These are phyloP conservation scores for Spilosoma lubricipeda DNA, from an alignment of 2,888 invertebrate genomes.

Conservation along the genomic window DNA sequence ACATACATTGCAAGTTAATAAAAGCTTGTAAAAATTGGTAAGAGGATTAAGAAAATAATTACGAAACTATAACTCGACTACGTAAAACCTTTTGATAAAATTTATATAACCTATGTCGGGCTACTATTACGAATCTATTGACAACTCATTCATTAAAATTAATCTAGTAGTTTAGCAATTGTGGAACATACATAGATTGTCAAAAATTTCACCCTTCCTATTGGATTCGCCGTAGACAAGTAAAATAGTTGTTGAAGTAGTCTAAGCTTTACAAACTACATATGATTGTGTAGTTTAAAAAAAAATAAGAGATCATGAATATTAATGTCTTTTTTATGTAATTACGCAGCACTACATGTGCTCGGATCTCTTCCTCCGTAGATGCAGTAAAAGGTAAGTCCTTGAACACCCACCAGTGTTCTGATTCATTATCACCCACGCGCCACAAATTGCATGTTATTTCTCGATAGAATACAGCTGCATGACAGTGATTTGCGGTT, in stretches of 20 bases:
- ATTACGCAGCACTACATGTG: conserved; percentile 47
- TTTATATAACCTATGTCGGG: too few species aligned
- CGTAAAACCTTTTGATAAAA: too few species aligned
- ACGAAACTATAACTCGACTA: too few species aligned
- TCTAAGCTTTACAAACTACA: not conserved
- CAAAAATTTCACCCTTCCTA: too few species aligned
- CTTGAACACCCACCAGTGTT: conserved; percentile 75
- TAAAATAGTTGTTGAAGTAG: not conserved
- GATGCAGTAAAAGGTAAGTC: conserved; percentile 80
- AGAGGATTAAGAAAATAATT: not conserved
- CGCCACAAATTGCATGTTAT: conserved; percentile 62
- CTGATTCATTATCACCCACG: conserved; percentile 81
- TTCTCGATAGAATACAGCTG: conserved; percentile 55
- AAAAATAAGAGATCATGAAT: conserved; percentile 25
- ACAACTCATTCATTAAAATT: too few species aligned
- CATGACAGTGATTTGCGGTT: conserved; percentile 43
- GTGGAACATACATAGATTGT: too few species aligned
- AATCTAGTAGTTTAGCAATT: too few species aligned
- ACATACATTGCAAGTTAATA: too few species aligned
- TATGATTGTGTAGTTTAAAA: not conserved
- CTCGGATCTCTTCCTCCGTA: conserved; percentile 59
- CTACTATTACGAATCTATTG: too few species aligned
- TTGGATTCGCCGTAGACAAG: too few species aligned
- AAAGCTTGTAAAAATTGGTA: not conserved
- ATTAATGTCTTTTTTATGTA: conserved; percentile 2